Conservation (phyloP, 2,113 vertebrate species). For the Xerus inauris region DNA sequence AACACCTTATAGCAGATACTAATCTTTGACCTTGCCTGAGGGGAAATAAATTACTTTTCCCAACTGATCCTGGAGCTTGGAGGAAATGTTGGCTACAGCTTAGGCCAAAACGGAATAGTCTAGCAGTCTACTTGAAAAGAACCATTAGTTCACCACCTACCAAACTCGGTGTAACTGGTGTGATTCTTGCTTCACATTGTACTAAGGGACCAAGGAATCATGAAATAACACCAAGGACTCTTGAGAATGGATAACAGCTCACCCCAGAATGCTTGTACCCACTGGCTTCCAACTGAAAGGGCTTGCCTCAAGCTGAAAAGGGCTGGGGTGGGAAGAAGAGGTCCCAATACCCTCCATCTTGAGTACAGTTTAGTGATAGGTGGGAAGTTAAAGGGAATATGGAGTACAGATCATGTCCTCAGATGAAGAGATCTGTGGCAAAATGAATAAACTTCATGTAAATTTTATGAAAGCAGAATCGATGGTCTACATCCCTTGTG, state of each 20-base stretch:
- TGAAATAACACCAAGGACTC: no score
- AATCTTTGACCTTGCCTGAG: neutral
- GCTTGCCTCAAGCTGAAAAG: neutral
- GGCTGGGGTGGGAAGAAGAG: neutral
- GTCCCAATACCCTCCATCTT: neutral
- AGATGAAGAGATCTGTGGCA: neutral
- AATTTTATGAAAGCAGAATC: neutral
- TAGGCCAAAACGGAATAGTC: neutral
- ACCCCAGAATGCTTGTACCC: no score
- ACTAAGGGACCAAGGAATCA: neutral
- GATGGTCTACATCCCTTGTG: fast-evolving
- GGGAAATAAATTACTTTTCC: neutral
- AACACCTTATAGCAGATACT: neutral
- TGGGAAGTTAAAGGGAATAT: neutral
- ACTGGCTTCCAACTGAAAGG: fast-evolving
- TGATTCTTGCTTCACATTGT: neutral
- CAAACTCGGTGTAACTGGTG: neutral
- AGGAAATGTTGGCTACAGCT: neutral
- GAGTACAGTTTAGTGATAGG: neutral
- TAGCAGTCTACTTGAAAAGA: neutral
- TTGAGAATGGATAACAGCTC: no score
- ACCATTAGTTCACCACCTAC: no score
- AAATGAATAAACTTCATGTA: neutral
- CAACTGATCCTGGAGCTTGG: no score
- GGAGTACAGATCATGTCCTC: neutral